Conservation (phyloP, 2,113 vertebrate genomes). For the Casuarius casuarius region DNA sequence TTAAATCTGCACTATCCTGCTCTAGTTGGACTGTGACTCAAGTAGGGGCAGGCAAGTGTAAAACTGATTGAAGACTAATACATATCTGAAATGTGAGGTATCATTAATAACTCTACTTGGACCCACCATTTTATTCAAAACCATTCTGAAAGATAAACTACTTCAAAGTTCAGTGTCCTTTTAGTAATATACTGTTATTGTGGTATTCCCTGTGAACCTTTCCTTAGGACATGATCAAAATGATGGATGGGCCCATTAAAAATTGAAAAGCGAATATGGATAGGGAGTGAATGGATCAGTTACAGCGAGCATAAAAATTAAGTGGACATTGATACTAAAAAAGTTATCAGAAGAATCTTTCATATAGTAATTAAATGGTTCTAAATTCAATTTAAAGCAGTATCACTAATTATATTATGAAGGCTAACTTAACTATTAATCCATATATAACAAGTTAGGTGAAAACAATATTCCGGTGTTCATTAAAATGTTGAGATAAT, state of each 20-base stretch:
- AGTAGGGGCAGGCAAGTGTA: background rate
- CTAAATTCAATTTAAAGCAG: background rate
- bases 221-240: slow-evolving; percentile 36
- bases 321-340: slow-evolving; percentile 7
- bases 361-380: background rate
- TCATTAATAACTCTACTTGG: slow-evolving; percentile 45
- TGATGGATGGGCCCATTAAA: slow-evolving; percentile 59
- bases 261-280: slow-evolving; percentile 38
- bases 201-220: slow-evolving; percentile 27
- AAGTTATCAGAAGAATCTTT: background rate
- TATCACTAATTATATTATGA: slow-evolving; percentile 47
- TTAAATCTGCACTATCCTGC: background rate
- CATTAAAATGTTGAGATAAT: slow-evolving; percentile 34
- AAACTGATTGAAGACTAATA: slow-evolving; percentile 20
- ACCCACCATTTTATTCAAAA: slow-evolving; percentile 38
- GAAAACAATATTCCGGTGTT: slow-evolving; percentile 23
- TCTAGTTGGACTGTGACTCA: background rate
- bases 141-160: slow-evolving; percentile 61
- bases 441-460: background rate
- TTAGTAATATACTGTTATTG: slow-evolving; percentile 54
- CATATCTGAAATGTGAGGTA: background rate
- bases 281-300: slow-evolving; percentile 5
- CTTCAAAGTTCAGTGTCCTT: slow-evolving; percentile 38
- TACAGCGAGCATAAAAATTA: slow-evolving; percentile 32
- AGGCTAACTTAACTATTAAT: slow-evolving; percentile 6